Evolutionary conservation across 2,888 invertebrate genomes (phyloP).

Genomic region (Xestoiulus laeticollis): DNA sequence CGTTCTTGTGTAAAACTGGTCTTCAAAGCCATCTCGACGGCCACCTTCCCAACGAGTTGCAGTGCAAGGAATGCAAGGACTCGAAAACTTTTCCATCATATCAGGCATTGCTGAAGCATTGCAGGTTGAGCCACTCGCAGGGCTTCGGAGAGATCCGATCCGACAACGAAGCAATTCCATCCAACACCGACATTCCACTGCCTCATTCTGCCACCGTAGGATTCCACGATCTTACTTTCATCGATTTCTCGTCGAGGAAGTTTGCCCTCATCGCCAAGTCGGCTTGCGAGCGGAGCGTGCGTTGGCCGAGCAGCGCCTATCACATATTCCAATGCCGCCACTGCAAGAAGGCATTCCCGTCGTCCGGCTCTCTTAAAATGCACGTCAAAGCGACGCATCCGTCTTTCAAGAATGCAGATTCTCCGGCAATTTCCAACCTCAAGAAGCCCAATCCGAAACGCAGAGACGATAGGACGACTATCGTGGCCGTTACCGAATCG

Average conservation of each 20-base stretch:
- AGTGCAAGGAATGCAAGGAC: constrained; percentile 78
- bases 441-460: constrained; percentile 34
- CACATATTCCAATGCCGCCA: constrained; percentile 62
- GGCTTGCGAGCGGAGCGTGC: constrained; percentile 73
- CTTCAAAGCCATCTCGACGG: constrained; percentile 75
- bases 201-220: constrained; percentile 56
- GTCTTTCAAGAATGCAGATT: not conserved
- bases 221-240: constrained; percentile 73
- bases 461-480: not conserved
- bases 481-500: not conserved
- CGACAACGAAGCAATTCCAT: not conserved
- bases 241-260: constrained; percentile 82
- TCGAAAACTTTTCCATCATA: constrained; percentile 74
- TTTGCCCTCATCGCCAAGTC: constrained; percentile 80
- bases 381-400: constrained; percentile 60
- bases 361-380: constrained; percentile 61
- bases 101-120: constrained; percentile 76
- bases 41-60: constrained; percentile 74
- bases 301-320: constrained; percentile 61
- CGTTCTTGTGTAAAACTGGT: constrained; percentile 70
- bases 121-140: constrained; percentile 70
- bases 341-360: constrained; percentile 64
- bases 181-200: not conserved
- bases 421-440: not conserved
- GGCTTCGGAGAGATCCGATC: not conserved